Conservation (phyloP, 2,797 vertebrate genomes). For the Lithobates sylvaticus region DNA sequence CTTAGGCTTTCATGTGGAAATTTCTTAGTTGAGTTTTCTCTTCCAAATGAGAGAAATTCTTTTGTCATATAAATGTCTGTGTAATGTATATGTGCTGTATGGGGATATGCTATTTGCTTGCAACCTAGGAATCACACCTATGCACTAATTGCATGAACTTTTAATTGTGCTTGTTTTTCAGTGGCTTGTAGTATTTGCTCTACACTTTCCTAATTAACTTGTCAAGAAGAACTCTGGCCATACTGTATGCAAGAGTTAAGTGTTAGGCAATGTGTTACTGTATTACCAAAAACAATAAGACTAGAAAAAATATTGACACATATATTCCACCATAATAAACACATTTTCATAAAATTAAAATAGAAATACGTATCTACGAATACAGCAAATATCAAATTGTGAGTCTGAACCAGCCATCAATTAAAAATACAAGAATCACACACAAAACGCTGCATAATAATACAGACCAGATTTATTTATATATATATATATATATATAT, state of each 20-base stretch:
- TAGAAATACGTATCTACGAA: no score
- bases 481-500: no score
- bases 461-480: no score
- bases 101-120: neutral
- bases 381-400: no score
- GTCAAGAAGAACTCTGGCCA: neutral
- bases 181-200: neutral
- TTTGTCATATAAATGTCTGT: neutral
- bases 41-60: neutral
- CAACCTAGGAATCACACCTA: neutral
- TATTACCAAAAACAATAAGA: no score
- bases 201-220: neutral
- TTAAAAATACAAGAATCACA: no score
- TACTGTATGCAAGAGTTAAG: neutral
- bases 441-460: no score
- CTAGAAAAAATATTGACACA: no score
- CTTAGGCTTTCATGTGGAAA: neutral
- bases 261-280: no score
- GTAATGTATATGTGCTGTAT: neutral
- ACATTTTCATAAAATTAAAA: no score
- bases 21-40: neutral
- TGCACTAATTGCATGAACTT: neutral
- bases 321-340: no score
- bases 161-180: constrained; percentile 1
- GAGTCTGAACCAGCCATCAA: no score